phyloP scores from a whole-genome alignment of 2,113 vertebrate genomes.

The Pithys albifrons region DNA sequence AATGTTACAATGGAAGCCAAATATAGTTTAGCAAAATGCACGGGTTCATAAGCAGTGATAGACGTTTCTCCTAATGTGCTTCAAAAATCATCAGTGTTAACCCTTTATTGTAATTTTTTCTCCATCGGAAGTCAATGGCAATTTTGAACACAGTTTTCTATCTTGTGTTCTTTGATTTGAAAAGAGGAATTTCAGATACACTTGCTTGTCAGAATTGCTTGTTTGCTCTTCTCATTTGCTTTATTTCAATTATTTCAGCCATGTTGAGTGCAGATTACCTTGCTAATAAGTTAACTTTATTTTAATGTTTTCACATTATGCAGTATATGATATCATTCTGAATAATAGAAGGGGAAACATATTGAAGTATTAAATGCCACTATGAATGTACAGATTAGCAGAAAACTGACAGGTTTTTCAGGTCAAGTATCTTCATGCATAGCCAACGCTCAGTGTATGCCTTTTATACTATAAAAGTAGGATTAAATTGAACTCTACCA shows the following conservation, averaged over 20 bases:
- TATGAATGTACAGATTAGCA: not conserved
- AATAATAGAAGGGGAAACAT: not conserved
- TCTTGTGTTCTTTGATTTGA: not conserved
- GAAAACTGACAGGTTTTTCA: not conserved
- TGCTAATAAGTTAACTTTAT: not conserved
- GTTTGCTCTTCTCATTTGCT: constrained; percentile 37
- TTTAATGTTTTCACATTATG: not conserved
- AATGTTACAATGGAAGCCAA: constrained; percentile 60
- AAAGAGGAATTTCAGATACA: constrained; percentile 21
- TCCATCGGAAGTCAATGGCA: not conserved
- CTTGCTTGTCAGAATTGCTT: constrained; percentile 58
- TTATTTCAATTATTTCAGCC: constrained; percentile 3
- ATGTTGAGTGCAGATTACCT: not conserved
- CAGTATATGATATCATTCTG: not conserved
- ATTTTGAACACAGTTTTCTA: not conserved
- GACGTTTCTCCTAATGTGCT: not conserved
- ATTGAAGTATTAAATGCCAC: not conserved
- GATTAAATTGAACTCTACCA: not conserved
- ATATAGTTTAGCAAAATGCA: constrained; percentile 54
- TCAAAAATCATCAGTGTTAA: constrained; percentile 22
- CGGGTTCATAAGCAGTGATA: constrained; percentile 40
- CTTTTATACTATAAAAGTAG: not conserved
- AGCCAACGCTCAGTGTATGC: not conserved
- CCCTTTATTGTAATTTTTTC: not conserved
- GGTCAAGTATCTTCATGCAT: not conserved